These are phyloP conservation scores for Microplitis demolitor DNA, from an alignment of 1,140 invertebrate genomes.

Conservation along the genomic window DNA sequence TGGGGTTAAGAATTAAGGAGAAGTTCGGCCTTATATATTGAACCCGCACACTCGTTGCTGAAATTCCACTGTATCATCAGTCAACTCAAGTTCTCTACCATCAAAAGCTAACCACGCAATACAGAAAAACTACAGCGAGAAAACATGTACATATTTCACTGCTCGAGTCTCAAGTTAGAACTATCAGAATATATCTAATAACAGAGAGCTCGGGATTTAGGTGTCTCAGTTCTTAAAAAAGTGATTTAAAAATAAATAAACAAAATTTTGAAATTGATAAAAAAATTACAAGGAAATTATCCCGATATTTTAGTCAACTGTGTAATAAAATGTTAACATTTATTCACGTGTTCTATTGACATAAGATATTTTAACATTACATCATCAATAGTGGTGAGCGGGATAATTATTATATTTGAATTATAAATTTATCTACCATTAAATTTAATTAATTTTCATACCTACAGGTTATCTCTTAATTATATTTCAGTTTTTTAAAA, in stretches of 20 bases:
- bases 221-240: conserved; percentile 32
- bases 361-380: conserved; percentile 19
- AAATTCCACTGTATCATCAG: too few species aligned
- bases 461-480: background rate
- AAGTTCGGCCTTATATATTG: too few species aligned
- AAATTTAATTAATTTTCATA: background rate
- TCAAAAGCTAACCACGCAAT: too few species aligned
- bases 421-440: background rate
- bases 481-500: background rate
- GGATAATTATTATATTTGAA: background rate
- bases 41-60: too few species aligned
- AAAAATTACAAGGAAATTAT: background rate
- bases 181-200: too few species aligned
- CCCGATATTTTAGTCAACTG: background rate
- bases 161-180: too few species aligned
- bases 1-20: too few species aligned
- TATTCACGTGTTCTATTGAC: background rate
- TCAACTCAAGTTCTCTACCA: too few species aligned
- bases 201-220: conserved; percentile 31
- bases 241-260: background rate
- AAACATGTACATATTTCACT: too few species aligned
- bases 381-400: conserved; percentile 27
- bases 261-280: background rate
- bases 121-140: too few species aligned
- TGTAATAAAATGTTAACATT: background rate